Base-by-base conservation (phyloP, 1,140 invertebrate species). In the Magallana ariakensis region DNA sequence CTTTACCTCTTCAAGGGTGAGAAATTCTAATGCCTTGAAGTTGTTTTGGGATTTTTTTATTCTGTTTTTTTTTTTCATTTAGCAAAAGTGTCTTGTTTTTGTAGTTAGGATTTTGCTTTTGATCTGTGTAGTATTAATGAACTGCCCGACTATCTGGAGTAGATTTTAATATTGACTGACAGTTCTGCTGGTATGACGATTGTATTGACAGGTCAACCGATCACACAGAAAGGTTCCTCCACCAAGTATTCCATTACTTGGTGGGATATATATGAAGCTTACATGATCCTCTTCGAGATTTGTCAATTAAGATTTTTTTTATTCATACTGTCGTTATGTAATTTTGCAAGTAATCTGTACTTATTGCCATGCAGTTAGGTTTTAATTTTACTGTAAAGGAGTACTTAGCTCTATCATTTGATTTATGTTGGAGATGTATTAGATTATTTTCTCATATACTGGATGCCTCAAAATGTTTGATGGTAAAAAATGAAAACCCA, bases 51-150 rank as follows among this genome's bases (percentile, higher is more conserved):
- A 46, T 46, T 46, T 46, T 46, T 46, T 46, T 46, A 46, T 46
- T 46, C 33, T 5, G 5, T 46, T 46, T 46, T 46, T 46, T 46
- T 46, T 46, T 5, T 46, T 5, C 33, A 5, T 26, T 75, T 22
- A 75, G 22, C 66, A 75, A 26, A 75, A 75, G 66, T 75, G 22
- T 75, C 66, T 75, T 75, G 66, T 75, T 75, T 75, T 75, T 19
- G 10, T 75, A 26, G 66, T 75, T 26, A 26, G 10, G 19, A 75
- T 19, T 75, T 75, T 33, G 22, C 22, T 33, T 33, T 75, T 75
- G 66, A 75, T 75, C 19, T 75, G 66, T 9, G n/a, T 66, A 22
- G 22, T 66, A 22, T 9, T 66, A 22, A 75, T 26, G 19, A 13
- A 26, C 22, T 13, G 22, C 22, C 11, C 10, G 66, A 33, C 66